Conservation (phyloP, 2,888 invertebrate genomes). For the Hydroisotoma schaefferi region DNA sequence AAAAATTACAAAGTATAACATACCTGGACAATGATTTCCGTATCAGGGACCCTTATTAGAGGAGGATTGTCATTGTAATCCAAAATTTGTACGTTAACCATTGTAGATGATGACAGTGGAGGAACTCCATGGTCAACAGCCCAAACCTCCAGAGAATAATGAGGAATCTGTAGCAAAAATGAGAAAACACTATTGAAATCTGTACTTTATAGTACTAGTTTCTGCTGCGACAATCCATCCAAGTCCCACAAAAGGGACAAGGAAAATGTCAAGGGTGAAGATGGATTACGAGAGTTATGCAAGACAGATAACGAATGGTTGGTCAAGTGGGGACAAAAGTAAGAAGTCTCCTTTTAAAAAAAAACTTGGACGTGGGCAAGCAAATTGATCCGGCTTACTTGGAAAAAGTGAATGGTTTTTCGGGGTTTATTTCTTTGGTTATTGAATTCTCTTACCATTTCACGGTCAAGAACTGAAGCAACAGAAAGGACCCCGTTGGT, state of each 20-base stretch:
- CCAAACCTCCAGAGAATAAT: conserved; percentile 73
- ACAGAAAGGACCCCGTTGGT: conserved; percentile 74
- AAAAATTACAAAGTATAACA: conserved; percentile 23
- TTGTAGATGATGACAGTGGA: conserved; percentile 66
- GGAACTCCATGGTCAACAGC: conserved; percentile 80
- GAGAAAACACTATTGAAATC: neutral
- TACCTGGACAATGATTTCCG: conserved; percentile 60
- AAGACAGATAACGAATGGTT: neutral
- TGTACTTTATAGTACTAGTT: too few relatives aligned
- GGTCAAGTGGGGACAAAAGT: neutral
- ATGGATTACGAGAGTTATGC: neutral
- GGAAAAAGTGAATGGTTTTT: too few relatives aligned
- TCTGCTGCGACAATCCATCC: too few relatives aligned
- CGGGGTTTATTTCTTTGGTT: neutral
- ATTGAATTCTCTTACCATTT: conserved; percentile 69
- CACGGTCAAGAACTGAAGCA: conserved; percentile 73
- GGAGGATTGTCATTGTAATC: conserved; percentile 70
- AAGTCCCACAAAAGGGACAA: neutral
- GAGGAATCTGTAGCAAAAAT: conserved; percentile 53
- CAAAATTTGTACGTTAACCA: conserved; percentile 73
- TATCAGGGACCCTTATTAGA: conserved; percentile 29
- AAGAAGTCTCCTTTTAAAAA: too few relatives aligned
- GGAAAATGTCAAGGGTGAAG: neutral
- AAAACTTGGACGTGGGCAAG: too few relatives aligned
- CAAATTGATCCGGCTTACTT: too few relatives aligned